Evolutionary conservation across 2,888 invertebrate genomes (phyloP), one percentile per base, ranked within the genome.

Genomic region (Eremobia ochroleuca): DNA sequence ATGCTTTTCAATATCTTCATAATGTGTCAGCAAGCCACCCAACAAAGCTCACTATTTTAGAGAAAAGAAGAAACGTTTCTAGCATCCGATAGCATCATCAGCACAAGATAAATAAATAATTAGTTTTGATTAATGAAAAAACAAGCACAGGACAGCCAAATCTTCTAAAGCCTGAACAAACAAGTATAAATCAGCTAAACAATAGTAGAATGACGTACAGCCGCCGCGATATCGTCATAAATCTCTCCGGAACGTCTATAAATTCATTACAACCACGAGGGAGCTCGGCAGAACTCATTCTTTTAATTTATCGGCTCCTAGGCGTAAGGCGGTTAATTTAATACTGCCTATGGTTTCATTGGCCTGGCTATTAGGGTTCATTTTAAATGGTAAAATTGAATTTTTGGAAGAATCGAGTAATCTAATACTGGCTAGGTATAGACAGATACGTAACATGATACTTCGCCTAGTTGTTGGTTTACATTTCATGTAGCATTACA

Each of bases 301-400:
- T 87, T 87, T 87, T 81, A 83, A 86, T 87, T 87, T 87, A 87
- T 87, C 65, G 69, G 61, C 66, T 68, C 68, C 55, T 81, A 76
- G 65, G 11, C 18, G 58, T 28, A 25, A 31, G 21, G 43, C 9
- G 31, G 58, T 70, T 76, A 71, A 73, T 72, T 77, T 73, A 31
- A 83, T 73, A 55, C 59, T n/a, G 46, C 49, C 52, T 68, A 61
- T 69, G 61, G n/a, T 49, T 62, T 5, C 37, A 49, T 62, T 76
- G 77, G 43, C 49, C 62, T 68, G 34, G 62, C 62, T 68, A 71
- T 81, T 62, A 52, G 4, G 59, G 52, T 70, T 80, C 40, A 79
- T 79, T 66, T 66, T 28, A 66, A 71, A 40, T 58, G 25, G n/a
- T 25, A 34, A 52, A 61, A 65, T 76, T 65, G 25, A 11, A 4